A percentile compares a stretch with the other conserved stretches of the same genome.
Evolutionary conservation across 2,888 invertebrate genomes (phyloP).

Genomic region (Muscina levida): DNA sequence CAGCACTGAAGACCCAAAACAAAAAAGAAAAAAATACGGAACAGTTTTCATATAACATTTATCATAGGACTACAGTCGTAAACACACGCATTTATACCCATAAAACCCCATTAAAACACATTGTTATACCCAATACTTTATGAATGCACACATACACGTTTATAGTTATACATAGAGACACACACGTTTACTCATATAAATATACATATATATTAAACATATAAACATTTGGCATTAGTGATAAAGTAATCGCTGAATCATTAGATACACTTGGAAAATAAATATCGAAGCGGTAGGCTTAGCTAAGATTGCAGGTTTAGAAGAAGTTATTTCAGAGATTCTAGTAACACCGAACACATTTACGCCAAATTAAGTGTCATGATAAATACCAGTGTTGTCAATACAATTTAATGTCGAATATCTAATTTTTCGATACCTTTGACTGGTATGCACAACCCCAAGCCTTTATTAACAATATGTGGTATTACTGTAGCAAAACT

Average conservation of each 20-base stretch:
- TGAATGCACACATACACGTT: too few species aligned
- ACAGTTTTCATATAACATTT: slow-evolving; percentile 45
- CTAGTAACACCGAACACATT: too few species aligned
- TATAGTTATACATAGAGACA: neutral
- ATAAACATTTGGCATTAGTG: slow-evolving; percentile 29
- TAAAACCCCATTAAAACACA: slow-evolving; percentile 54
- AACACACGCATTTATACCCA: slow-evolving; percentile 51
- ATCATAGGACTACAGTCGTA: slow-evolving; percentile 49
- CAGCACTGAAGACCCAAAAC: neutral
- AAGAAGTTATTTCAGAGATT: too few species aligned
- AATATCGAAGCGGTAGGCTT: too few species aligned
- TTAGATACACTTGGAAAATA: slow-evolving; percentile 48
- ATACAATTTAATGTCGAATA: too few species aligned
- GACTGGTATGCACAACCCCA: too few species aligned
- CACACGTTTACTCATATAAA: neutral
- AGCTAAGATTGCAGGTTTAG: too few species aligned
- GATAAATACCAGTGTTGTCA: too few species aligned
- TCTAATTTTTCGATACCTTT: too few species aligned
- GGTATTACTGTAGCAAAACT: too few species aligned
- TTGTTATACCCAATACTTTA: slow-evolving; percentile 37
- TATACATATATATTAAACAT: neutral
- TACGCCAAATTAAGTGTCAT: too few species aligned
- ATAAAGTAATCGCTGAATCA: slow-evolving; percentile 51
- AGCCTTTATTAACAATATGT: too few species aligned
- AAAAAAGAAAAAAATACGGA: neutral